These are phyloP conservation scores for Acleris holmiana DNA, from an alignment of 2,888 invertebrate genomes.

Conservation along the genomic window DNA sequence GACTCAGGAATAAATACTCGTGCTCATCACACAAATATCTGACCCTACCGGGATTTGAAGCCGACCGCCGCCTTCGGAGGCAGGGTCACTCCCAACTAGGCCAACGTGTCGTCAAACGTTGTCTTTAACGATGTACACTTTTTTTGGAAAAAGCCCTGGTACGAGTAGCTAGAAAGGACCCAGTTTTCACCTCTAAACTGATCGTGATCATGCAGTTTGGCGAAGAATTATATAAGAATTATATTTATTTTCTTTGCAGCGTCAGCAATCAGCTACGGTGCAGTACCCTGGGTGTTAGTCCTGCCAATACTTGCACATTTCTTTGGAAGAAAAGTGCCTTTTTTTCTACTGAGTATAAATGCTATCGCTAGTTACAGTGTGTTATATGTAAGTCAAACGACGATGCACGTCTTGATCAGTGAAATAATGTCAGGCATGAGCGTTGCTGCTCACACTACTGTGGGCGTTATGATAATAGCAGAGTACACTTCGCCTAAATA, in stretches of 20 bases:
- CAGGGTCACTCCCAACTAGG: no score
- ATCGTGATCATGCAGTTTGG: no score
- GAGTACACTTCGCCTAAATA: slow-evolving; percentile 52
- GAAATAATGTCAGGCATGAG: slow-evolving; percentile 48
- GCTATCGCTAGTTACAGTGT: slow-evolving; percentile 43
- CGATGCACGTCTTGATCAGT: slow-evolving; percentile 45
- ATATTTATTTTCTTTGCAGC: slow-evolving; percentile 46
- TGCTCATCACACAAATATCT: no score
- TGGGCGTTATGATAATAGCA: slow-evolving; percentile 45
- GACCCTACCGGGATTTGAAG: no score
- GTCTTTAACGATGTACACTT: no score
- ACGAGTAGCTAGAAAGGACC: no score
- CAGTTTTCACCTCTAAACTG: no score
- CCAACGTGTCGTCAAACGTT: no score
- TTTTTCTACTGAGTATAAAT: slow-evolving; percentile 43
- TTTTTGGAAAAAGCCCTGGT: no score
- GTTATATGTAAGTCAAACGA: slow-evolving; percentile 43
- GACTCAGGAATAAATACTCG: no score
- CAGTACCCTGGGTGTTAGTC: slow-evolving; percentile 49
- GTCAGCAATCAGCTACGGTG: slow-evolving; percentile 49
- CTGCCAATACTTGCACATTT: slow-evolving; percentile 44
- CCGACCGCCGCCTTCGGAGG: no score
- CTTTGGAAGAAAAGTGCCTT: slow-evolving; percentile 49
- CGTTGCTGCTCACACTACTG: slow-evolving; percentile 44
- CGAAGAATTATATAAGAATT: no score